Base-by-base conservation (phyloP, 1,140 invertebrate genomes). In the Lasioglossum albipes region DNA sequence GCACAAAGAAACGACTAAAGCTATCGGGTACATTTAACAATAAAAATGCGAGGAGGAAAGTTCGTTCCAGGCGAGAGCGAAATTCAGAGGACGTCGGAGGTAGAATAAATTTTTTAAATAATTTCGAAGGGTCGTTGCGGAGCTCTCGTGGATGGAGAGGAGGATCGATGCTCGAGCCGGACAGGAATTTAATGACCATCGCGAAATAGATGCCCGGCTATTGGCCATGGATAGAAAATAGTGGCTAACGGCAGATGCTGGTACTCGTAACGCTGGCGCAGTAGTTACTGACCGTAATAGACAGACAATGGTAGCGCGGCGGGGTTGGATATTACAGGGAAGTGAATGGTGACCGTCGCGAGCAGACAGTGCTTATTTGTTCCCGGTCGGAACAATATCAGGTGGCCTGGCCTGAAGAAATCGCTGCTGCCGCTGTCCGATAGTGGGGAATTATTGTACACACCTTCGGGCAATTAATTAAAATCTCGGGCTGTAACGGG, bases 221-320 rank as follows among this genome's bases (percentile, higher is more conserved):
- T 59, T 59, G 49, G 18, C 27, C 13, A 62, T 42, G 59, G 73
- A 75, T 69, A 75, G 65, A 80, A 68, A 80, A 69, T 80, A 75
- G 65, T 68, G 59, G 75, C 57, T 80, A 79, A 74, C 42, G 71
- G 61, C n/a, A 27, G 42, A 22, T n/a, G 52, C 31, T 57, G 54
- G 52, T 69, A 62, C 64, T 41, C 42, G 62, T 79, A 79, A 73
- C 69, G 77, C 22, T 20, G 66, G 70, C 41, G 61, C 79, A 64
- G 70, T 82, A 85, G 84, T 82, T 84, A 84, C 83, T 84, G 84
- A 84, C 83, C 74, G 74, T 85, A 85, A 85, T 82, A 65, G 72
- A 78, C 83, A 64, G 79, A 61, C 83, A 84, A 84, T 85, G 79
- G 75, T 10, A 69, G 62, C 36, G 45, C 41, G 70, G 42, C 65